These are phyloP conservation scores for Agapostemon virescens DNA, from an alignment of 2,888 invertebrate genomes.

Conservation along the genomic window DNA sequence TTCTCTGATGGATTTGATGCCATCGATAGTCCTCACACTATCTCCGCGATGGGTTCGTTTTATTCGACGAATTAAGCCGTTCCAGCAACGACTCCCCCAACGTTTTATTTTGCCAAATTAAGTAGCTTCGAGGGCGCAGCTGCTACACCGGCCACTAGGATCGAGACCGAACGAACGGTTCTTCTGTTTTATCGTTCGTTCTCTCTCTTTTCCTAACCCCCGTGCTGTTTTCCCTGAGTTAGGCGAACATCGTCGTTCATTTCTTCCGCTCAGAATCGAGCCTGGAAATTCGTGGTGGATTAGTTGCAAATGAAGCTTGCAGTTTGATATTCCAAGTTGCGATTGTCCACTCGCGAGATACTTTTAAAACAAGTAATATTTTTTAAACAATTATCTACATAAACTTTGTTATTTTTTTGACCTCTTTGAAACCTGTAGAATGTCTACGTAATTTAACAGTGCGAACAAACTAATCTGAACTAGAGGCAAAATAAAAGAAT, in stretches of 20 bases:
- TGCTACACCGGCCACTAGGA: slow-evolving; percentile 28
- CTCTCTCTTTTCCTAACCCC: not conserved
- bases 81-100: slow-evolving; percentile 28
- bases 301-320: not conserved
- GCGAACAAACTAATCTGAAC: no score
- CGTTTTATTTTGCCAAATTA: slow-evolving; percentile 56
- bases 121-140: slow-evolving; percentile 48
- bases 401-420: no score
- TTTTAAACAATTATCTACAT: no score
- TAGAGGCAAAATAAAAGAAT: no score
- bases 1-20: not conserved
- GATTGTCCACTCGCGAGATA: not conserved
- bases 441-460: no score
- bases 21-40: slow-evolving; percentile 38
- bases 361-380: not conserved
- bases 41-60: slow-evolving; percentile 57
- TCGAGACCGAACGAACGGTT: slow-evolving; percentile 25
- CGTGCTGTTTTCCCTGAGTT: not conserved
- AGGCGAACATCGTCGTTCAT: slow-evolving; percentile 5
- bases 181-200: not conserved
- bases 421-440: no score
- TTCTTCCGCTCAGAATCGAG: not conserved
- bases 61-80: slow-evolving; percentile 53
- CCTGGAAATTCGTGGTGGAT: not conserved
- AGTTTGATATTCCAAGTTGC: not conserved